phyloP scores from a whole-genome alignment of 2,113 vertebrate genomes.

The Vicugna pacos region DNA sequence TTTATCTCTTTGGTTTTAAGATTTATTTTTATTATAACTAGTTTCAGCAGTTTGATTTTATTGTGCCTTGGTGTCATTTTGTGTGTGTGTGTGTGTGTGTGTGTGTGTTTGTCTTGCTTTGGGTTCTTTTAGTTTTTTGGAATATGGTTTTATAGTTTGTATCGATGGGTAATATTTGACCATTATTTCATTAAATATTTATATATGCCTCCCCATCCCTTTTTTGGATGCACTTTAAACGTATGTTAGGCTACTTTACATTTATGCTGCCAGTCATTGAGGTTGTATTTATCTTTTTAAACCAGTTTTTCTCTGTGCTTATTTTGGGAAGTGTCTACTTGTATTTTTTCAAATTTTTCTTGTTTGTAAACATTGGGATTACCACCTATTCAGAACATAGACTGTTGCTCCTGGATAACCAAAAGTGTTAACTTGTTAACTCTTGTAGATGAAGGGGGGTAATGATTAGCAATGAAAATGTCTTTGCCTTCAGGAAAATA shows the following conservation, averaged over 20 bases:
- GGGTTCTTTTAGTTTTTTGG: background rate
- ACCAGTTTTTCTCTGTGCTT: background rate
- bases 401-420: background rate
- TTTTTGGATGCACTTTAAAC: background rate
- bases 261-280: background rate
- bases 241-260: background rate
- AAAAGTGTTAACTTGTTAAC: background rate
- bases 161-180: background rate
- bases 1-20: background rate
- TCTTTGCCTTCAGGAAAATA: background rate
- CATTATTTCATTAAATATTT: slow-evolving; percentile 21
- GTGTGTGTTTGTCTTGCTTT: background rate
- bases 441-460: background rate
- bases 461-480: background rate
- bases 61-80: background rate
- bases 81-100: background rate
- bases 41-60: background rate
- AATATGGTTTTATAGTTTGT: background rate
- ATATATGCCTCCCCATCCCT: background rate
- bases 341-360: background rate
- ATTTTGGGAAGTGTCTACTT: background rate
- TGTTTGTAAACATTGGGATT: background rate
- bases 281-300: background rate
- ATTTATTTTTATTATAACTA: background rate
- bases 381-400: background rate